These are phyloP conservation scores for Austrolebias charrua DNA, from an alignment of 2,797 vertebrate genomes.

Conservation along the genomic window DNA sequence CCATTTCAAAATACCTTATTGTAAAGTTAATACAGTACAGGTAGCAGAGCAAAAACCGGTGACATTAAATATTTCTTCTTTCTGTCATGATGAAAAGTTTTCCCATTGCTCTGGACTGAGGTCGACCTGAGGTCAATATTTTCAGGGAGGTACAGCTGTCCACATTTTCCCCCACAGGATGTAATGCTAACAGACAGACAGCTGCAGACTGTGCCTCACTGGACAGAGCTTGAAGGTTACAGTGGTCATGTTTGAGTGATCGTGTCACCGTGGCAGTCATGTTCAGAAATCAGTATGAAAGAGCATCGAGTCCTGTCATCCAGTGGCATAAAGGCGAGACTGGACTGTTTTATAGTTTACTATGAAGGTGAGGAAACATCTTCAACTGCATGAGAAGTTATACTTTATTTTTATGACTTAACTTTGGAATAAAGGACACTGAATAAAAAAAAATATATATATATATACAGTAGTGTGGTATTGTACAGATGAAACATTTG, in stretches of 20 bases:
- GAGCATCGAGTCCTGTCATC: conserved; percentile 5
- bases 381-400: neutral
- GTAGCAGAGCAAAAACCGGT: conserved; percentile 6
- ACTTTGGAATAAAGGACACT: neutral
- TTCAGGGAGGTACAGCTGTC: conserved; percentile 12
- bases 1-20: conserved; percentile 36
- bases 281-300: conserved; percentile 16
- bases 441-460: neutral
- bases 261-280: conserved; percentile 10
- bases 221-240: conserved; percentile 13
- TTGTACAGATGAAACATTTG: neutral
- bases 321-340: conserved; percentile 1
- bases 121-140: conserved; percentile 38
- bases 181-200: conserved; percentile 14
- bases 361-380: neutral
- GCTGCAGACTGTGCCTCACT: conserved; percentile 3
- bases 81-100: conserved; percentile 10
- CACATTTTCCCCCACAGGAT: conserved; percentile 15
- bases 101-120: conserved; percentile 11
- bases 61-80: neutral
- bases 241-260: conserved; percentile 14
- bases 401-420: neutral
- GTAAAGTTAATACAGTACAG: conserved; percentile 17
- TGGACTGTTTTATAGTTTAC: neutral
- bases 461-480: too few species aligned